phyloP scores from a whole-genome alignment of 2,113 vertebrate species.

The Atractosteus spatula region DNA sequence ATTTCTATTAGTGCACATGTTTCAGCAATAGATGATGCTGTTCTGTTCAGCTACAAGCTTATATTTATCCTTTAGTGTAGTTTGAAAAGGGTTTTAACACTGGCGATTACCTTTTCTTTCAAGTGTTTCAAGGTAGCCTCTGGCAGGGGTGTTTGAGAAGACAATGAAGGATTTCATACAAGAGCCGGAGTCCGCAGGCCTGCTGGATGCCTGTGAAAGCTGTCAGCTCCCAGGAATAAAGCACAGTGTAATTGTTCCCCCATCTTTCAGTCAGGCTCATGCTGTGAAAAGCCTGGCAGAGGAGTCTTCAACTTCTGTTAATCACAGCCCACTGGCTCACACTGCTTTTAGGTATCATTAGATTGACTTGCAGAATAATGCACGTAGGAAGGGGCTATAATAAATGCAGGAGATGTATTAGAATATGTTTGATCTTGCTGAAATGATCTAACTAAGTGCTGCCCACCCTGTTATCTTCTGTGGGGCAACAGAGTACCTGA shows the following conservation, averaged over 20 bases:
- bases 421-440: too few species aligned
- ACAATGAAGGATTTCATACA: not conserved
- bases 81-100: too few species aligned
- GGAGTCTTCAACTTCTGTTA: not conserved
- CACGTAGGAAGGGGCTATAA: not conserved
- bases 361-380: not conserved
- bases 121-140: too few species aligned
- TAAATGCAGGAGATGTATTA: not conserved
- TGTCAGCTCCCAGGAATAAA: constrained; percentile 23
- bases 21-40: too few species aligned
- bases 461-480: too few species aligned
- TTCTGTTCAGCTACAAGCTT: too few species aligned
- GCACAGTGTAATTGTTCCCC: constrained; percentile 20
- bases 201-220: not conserved
- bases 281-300: constrained; percentile 18
- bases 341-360: not conserved
- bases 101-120: too few species aligned
- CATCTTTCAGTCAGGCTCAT: constrained; percentile 11
- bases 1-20: too few species aligned
- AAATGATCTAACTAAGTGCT: too few species aligned
- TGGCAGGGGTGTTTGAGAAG: too few species aligned
- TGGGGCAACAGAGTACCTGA: too few species aligned
- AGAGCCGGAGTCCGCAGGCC: not conserved
- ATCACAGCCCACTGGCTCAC: not conserved
- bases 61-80: too few species aligned